A percentile compares a stretch with the other conserved stretches of the same genome.
phyloP scores from a whole-genome alignment of 2,888 invertebrate genomes.

The Epinotia brunnichana region DNA sequence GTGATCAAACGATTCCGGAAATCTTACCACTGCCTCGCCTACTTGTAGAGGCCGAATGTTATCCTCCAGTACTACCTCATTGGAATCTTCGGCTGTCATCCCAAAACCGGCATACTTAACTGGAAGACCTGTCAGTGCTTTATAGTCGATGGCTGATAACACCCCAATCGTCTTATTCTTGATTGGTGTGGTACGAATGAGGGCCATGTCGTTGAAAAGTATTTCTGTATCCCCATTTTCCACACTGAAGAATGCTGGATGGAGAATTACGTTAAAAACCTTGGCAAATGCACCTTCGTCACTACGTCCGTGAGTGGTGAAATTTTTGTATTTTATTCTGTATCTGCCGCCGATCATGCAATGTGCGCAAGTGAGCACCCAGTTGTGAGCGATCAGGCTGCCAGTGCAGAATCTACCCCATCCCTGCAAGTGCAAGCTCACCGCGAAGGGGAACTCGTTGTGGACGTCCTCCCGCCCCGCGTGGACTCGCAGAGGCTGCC shows the following conservation, averaged over 20 bases:
- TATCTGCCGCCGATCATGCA: background rate
- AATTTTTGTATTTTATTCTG: background rate
- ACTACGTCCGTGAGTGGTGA: background rate
- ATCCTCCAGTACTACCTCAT: background rate
- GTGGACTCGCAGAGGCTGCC: background rate
- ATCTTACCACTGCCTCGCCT: background rate
- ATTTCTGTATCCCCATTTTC: background rate
- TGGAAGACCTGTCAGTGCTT: constrained; percentile 1
- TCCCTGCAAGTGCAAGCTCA: background rate
- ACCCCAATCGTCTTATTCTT: background rate
- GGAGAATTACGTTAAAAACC: background rate
- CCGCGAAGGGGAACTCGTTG: constrained; percentile 12
- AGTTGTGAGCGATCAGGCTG: constrained; percentile 14
- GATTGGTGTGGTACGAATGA: background rate
- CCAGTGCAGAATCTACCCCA: background rate
- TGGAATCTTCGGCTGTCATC: background rate
- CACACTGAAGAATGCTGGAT: background rate
- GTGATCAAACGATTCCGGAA: no score
- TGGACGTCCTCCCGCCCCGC: background rate
- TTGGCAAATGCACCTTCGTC: background rate
- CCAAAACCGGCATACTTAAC: constrained; percentile 4
- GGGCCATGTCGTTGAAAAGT: background rate
- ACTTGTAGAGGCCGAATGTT: background rate
- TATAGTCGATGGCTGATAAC: background rate
- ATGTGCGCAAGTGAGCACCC: background rate